A percentile compares a stretch with the other conserved stretches of the same genome.
phyloP scores from a whole-genome alignment of 2,113 vertebrate species.

The Myotis brandtii region DNA sequence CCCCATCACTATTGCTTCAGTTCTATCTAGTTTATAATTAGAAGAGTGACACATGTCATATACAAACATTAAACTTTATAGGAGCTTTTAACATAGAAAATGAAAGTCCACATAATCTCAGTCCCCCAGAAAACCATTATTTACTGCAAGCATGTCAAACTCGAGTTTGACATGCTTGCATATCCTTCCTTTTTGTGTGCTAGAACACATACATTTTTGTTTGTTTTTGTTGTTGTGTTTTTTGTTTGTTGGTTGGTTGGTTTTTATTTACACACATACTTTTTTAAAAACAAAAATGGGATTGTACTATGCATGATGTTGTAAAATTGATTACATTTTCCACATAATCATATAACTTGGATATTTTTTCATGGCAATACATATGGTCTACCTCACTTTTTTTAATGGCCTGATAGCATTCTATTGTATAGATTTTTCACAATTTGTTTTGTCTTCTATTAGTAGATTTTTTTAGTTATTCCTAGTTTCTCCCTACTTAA shows the following conservation, averaged over 20 bases:
- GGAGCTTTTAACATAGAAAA: constrained; percentile 46
- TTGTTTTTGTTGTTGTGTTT: too few relatives aligned
- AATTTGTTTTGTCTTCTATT: background rate
- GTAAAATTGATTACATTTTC: constrained; percentile 3
- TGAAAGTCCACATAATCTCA: background rate
- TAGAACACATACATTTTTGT: background rate
- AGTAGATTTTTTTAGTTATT: constrained; percentile 36
- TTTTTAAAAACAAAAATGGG: background rate
- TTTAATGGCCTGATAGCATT: background rate
- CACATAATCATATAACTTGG: background rate
- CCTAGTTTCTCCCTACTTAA: constrained; percentile 7
- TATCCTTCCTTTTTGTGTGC: constrained; percentile 16
- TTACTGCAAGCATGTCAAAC: background rate
- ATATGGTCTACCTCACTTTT: background rate
- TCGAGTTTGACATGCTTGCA: too few relatives aligned
- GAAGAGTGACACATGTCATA: background rate
- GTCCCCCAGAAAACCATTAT: background rate
- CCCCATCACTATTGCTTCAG: background rate
- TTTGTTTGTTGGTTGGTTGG: too few relatives aligned
- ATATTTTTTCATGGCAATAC: constrained; percentile 11
- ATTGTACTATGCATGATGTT: constrained; percentile 5
- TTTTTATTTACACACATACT: background rate
- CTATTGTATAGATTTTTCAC: background rate
- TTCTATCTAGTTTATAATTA: constrained; percentile 4
- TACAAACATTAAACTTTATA: constrained; percentile 28